Conservation (phyloP, 1,140 invertebrate species). For the Anagrus nilaparvatae region DNA sequence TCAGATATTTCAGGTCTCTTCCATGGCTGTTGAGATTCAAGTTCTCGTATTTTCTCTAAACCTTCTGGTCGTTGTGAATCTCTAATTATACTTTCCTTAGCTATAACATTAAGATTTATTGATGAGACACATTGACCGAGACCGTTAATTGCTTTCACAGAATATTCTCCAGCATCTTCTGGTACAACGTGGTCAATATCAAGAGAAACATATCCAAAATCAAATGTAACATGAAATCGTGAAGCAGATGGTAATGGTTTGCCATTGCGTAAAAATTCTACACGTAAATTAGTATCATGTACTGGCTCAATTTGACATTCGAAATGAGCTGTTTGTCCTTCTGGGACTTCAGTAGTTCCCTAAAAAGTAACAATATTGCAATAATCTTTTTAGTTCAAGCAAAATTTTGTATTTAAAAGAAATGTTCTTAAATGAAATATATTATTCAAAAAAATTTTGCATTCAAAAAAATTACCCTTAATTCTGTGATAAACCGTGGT, state of each 20-base stretch:
- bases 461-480: slow-evolving; percentile 42
- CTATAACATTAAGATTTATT: slow-evolving; percentile 71
- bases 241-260: slow-evolving; percentile 77
- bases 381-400: slow-evolving; percentile 4
- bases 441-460: slow-evolving; percentile 1
- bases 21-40: slow-evolving; percentile 75
- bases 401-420: slow-evolving; percentile 3
- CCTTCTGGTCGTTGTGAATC: slow-evolving; percentile 94
- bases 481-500: slow-evolving; percentile 72
- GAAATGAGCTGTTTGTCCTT: slow-evolving; percentile 82
- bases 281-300: slow-evolving; percentile 79
- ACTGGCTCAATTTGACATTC: slow-evolving; percentile 86
- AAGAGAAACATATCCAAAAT: slow-evolving; percentile 90
- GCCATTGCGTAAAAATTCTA: slow-evolving; percentile 87
- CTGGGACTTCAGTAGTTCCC: slow-evolving; percentile 73
- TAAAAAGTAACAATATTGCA: slow-evolving; percentile 29
- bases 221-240: slow-evolving; percentile 86
- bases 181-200: slow-evolving; percentile 83
- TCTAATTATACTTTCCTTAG: slow-evolving; percentile 78
- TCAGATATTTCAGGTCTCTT: slow-evolving; percentile 70
- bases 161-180: slow-evolving; percentile 91
- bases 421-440: neutral
- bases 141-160: slow-evolving; percentile 78
- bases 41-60: slow-evolving; percentile 82
- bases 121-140: slow-evolving; percentile 76